Evolutionary conservation across 2,888 invertebrate genomes (phyloP).

Genomic region (Bugulina stolonifera): DNA sequence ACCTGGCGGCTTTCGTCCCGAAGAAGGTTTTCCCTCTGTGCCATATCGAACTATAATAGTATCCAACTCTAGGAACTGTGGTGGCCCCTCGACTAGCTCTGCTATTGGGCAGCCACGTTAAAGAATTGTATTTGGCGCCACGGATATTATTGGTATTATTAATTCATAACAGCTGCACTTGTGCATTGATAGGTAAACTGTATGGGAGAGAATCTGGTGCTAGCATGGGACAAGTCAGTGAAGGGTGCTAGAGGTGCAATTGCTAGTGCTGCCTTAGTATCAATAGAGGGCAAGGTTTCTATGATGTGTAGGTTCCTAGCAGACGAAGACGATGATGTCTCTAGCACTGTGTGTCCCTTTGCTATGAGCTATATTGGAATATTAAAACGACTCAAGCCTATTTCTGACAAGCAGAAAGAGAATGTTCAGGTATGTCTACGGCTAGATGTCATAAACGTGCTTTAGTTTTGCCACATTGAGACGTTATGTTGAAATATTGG

Average conservation of each 20-base stretch:
- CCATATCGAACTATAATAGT: too few relatives aligned
- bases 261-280: constrained; percentile 37
- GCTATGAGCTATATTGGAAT: constrained; percentile 55
- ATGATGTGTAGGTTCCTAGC: constrained; percentile 55
- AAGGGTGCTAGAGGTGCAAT: constrained; percentile 41
- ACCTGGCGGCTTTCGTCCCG: too few relatives aligned
- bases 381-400: constrained; percentile 50
- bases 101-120: too few relatives aligned
- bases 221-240: constrained; percentile 50
- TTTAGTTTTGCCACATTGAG: too few relatives aligned
- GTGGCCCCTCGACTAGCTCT: too few relatives aligned
- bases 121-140: too few relatives aligned
- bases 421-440: constrained; percentile 42
- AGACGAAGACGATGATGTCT: constrained; percentile 57
- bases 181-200: constrained; percentile 36
- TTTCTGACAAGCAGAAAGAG: constrained; percentile 48
- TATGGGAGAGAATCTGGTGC: constrained; percentile 56
- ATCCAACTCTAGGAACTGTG: too few relatives aligned
- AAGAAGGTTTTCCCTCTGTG: too few relatives aligned
- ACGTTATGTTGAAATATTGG: too few relatives aligned
- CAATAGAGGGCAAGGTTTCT: constrained; percentile 54
- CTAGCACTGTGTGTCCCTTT: constrained; percentile 55
- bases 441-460: too few relatives aligned
- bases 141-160: too few relatives aligned
- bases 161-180: too few relatives aligned